A percentile compares a stretch with the other conserved stretches of the same genome.
phyloP scores from a whole-genome alignment of 2,113 vertebrate species.

The Falcunculus frontatus region DNA sequence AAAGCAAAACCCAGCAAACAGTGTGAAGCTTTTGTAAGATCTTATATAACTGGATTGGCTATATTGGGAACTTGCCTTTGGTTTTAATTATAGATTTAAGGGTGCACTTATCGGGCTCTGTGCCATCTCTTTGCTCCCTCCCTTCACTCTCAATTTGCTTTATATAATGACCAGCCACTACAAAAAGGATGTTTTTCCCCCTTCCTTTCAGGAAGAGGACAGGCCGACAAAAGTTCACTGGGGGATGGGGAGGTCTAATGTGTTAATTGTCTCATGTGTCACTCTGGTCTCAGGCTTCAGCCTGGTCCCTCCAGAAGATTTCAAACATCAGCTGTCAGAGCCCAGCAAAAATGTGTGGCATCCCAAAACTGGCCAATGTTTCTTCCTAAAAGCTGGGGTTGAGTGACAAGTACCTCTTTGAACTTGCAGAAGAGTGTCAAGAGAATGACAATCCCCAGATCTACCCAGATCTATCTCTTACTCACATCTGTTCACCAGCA shows the following conservation, averaged over 20 bases:
- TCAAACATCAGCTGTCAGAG: neutral
- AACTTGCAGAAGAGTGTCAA: neutral
- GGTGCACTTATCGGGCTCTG: slow-evolving; percentile 31
- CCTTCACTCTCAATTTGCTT: slow-evolving; percentile 23
- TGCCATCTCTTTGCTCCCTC: slow-evolving; percentile 49
- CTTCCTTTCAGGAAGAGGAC: slow-evolving; percentile 3
- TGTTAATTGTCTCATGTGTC: neutral
- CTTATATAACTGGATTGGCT: slow-evolving; percentile 55
- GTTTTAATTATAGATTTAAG: slow-evolving; percentile 61
- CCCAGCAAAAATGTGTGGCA: neutral
- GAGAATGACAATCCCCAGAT: neutral
- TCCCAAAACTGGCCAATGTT: neutral
- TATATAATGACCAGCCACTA: slow-evolving; percentile 49
- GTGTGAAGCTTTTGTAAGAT: slow-evolving; percentile 37
- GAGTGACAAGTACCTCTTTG: neutral
- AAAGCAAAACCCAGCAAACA: slow-evolving; percentile 42
- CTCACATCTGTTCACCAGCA: neutral
- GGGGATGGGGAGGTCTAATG: slow-evolving; percentile 8
- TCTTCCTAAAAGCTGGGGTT: neutral
- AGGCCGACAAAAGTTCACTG: slow-evolving; percentile 19
- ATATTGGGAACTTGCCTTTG: slow-evolving; percentile 53
- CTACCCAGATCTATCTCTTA: neutral
- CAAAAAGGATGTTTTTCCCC: slow-evolving; percentile 14
- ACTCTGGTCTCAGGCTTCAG: neutral
- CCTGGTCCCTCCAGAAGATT: neutral